phyloP scores from a whole-genome alignment of 2,888 invertebrate species.

The Eupithecia exiguata region DNA sequence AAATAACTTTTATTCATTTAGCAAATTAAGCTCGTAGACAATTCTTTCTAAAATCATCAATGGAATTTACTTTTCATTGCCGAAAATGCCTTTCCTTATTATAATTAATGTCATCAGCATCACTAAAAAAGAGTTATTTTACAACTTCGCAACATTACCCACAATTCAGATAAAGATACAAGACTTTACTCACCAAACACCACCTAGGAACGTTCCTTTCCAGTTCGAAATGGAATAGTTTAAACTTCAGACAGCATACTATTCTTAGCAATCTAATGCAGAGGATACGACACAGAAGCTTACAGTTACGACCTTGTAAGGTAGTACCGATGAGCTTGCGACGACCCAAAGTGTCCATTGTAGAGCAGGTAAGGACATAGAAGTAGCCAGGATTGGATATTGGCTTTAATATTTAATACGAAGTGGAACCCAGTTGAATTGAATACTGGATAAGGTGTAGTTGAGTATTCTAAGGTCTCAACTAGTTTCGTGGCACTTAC shows the following conservation, averaged over 20 bases:
- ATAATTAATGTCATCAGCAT: no score
- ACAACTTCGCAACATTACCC: neutral
- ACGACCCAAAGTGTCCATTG: slow-evolving; percentile 27
- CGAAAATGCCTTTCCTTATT: no score
- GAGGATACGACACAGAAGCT: neutral
- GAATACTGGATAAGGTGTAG: slow-evolving; percentile 37
- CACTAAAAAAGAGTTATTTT: neutral
- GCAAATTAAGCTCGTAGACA: no score
- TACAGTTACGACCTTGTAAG: neutral
- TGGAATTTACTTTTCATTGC: no score
- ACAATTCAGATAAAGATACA: neutral
- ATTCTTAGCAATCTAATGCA: neutral
- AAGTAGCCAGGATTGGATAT: slow-evolving; percentile 28
- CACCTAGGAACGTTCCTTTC: neutral
- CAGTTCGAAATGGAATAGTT: neutral
- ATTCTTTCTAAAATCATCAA: no score
- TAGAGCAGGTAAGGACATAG: slow-evolving; percentile 30
- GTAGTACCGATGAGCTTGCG: neutral
- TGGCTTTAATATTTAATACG: slow-evolving; percentile 42
- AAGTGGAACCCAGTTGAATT: slow-evolving; percentile 34
- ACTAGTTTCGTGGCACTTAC: slow-evolving; percentile 23
- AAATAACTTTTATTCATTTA: no score
- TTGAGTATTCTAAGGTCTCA: slow-evolving; percentile 29
- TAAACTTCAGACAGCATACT: neutral
- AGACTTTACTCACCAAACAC: no score